Evolutionary conservation across 1,140 invertebrate genomes (phyloP), one percentile per base, ranked within the genome.

Genomic region (Aphelinus atriplicis): DNA sequence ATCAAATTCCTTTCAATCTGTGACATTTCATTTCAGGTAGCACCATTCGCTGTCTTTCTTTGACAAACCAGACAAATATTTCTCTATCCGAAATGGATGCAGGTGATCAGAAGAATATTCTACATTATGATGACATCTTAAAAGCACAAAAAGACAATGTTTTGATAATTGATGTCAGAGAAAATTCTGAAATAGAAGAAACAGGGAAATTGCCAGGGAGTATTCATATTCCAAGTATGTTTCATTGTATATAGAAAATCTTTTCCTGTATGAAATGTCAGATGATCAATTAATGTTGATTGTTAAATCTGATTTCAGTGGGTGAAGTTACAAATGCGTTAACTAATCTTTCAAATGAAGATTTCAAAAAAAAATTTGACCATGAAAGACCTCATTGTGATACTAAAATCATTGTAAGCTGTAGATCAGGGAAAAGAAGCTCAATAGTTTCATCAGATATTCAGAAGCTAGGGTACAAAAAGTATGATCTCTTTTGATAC

Each of bases 141-240:
- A 51, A 83, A 43, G 83, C 83, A 7, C 85, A 88, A 73, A 83
- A 88, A 65, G 76, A 87, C 63, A 48, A 81, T 7, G 47, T 83
- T 74, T 77, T 88, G 6, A 89, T 93, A 5, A 91, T 93, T 76
- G 92, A 93, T 86, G 92, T 94, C 0, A 88, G 93, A 45, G 91
- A 93, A 79, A 90, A 90, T 1, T 83, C 89, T 57, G 92, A 94
- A 85, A 85, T 94, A 1, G 80, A 89, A 70, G 89, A 91, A 78
- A 92, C 91, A 65, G 92, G 92, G 3, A 88, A 89, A 82, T 90
- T 93, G 67, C 92, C 92, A 55, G 88, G 90, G 26, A 92, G 91
- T 78, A 92, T 93, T 76, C 93, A 93, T 80, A 92, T 94, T 80
- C 92, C 92, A 78, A 89, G 92, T 91, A 90, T 85, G 83, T 83